phyloP scores from a whole-genome alignment of 2,113 vertebrate genomes.

The Sander vitreus region DNA sequence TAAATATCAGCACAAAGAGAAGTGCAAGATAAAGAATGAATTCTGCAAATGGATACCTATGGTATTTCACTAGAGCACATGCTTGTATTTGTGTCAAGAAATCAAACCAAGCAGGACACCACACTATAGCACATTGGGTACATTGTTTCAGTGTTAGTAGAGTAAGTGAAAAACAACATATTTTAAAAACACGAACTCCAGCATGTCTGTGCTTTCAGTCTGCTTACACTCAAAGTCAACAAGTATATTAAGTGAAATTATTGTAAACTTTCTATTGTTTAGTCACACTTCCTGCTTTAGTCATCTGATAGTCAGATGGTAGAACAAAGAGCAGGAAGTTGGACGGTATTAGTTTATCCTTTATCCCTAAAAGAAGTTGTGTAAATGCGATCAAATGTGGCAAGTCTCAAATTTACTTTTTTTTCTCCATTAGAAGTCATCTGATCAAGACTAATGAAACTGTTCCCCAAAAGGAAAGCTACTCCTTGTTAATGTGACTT shows the following conservation, averaged over 20 bases:
- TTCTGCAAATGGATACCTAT: not conserved
- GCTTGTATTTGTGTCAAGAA: not conserved
- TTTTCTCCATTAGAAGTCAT: not conserved
- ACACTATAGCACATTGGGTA: not conserved
- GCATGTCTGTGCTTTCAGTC: not conserved
- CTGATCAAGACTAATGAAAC: not conserved
- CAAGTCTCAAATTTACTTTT: not conserved
- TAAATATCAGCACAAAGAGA: not conserved
- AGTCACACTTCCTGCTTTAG: constrained; percentile 30
- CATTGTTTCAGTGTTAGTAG: not conserved
- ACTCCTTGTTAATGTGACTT: not conserved
- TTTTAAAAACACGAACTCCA: not conserved
- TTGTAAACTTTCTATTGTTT: not conserved
- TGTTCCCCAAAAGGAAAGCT: not conserved
- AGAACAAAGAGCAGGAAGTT: constrained; percentile 14
- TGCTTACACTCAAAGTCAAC: not conserved
- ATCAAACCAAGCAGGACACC: not conserved
- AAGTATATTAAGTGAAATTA: not conserved
- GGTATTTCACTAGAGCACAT: not conserved
- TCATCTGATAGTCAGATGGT: constrained; percentile 30
- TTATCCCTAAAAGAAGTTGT: too few species aligned
- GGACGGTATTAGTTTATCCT: not conserved
- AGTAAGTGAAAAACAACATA: not conserved
- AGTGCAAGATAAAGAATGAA: not conserved
- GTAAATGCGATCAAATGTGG: not conserved